Conservation (phyloP, 1,140 invertebrate genomes). For the Bombus pascuorum region DNA sequence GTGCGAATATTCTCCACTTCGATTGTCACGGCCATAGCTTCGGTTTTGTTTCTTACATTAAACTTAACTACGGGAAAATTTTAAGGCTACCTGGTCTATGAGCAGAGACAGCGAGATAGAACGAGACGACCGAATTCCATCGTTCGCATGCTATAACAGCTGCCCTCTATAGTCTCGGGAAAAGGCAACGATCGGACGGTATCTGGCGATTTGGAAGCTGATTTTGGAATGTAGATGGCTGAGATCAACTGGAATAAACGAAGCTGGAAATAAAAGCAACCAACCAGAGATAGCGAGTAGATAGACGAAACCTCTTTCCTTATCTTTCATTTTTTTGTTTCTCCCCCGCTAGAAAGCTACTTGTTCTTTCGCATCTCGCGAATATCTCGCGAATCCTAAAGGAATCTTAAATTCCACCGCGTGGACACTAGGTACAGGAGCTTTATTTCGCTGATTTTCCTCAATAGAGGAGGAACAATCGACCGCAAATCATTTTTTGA, state of each 20-base stretch:
- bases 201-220: neutral
- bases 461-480: too few relatives aligned
- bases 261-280: neutral
- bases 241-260: neutral
- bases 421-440: too few relatives aligned
- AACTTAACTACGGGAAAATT: neutral
- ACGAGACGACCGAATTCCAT: neutral
- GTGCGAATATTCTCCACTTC: neutral
- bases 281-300: neutral
- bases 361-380: too few relatives aligned
- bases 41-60: neutral
- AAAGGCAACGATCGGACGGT: neutral
- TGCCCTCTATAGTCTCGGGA: neutral
- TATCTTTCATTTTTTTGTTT: too few relatives aligned
- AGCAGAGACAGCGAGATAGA: neutral
- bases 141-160: neutral
- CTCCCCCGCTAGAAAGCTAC: too few relatives aligned
- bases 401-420: too few relatives aligned
- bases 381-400: too few relatives aligned
- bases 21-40: neutral
- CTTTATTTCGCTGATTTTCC: too few relatives aligned
- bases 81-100: too few relatives aligned
- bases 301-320: neutral
- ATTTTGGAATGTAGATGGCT: conserved; percentile 8
- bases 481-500: too few relatives aligned